Evolutionary conservation across 1,140 invertebrate species (phyloP).

Genomic region (Procambarus virginalis): DNA sequence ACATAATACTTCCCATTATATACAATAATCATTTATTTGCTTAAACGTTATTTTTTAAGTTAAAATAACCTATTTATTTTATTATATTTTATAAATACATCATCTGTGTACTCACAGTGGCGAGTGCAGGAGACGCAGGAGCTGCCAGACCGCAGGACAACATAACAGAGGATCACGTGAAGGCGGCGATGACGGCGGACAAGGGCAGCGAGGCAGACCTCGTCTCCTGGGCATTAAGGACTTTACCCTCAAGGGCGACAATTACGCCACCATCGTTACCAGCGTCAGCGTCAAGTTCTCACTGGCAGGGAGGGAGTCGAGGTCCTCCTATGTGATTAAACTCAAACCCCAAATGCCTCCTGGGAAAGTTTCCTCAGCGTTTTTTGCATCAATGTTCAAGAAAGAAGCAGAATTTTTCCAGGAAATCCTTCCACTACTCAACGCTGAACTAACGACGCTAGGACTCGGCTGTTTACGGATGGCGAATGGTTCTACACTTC

Average conservation of each 20-base stretch:
- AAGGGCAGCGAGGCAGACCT: conserved; percentile 36
- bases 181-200: conserved; percentile 28
- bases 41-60: too few relatives aligned
- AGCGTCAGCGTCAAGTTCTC: conserved; percentile 12
- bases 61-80: too few relatives aligned
- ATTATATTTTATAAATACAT: too few relatives aligned
- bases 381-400: not conserved
- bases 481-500: too few relatives aligned
- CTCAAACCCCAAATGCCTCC: not conserved
- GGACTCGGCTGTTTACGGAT: too few relatives aligned
- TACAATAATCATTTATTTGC: too few relatives aligned
- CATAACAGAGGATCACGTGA: not conserved
- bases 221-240: conserved; percentile 13
- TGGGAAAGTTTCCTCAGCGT: not conserved
- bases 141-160: not conserved
- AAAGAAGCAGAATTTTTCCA: conserved; percentile 1
- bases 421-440: not conserved
- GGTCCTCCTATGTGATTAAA: conserved; percentile 28
- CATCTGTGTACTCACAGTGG: too few relatives aligned
- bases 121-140: too few relatives aligned
- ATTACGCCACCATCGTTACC: conserved; percentile 47
- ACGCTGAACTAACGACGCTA: not conserved
- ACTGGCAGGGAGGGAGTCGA: not conserved
- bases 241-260: conserved; percentile 47
- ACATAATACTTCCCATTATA: too few relatives aligned